phyloP scores from a whole-genome alignment of 2,797 vertebrate genomes.

The Dendrocincla fuliginosa region DNA sequence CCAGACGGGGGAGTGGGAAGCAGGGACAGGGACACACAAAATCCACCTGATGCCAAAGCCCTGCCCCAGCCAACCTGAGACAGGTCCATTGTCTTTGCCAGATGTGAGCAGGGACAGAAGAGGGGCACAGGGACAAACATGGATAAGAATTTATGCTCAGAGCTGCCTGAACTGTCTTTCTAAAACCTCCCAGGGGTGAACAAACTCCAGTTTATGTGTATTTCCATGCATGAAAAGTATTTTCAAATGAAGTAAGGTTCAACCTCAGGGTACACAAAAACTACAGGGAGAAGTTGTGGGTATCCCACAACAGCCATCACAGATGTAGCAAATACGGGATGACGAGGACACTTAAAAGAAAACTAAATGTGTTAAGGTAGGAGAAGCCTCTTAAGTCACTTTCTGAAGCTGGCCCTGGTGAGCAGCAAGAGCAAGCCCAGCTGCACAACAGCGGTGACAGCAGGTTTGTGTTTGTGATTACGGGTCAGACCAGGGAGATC shows the following conservation, averaged over 20 bases:
- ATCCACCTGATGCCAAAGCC: not conserved
- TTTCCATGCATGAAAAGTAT: not conserved
- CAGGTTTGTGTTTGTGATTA: not conserved
- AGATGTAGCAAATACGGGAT: not conserved
- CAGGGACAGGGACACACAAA: not conserved
- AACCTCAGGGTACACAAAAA: not conserved
- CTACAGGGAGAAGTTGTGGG: accelerated
- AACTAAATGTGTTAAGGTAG: not conserved
- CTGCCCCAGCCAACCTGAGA: not conserved
- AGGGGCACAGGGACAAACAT: accelerated
- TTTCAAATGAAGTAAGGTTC: not conserved
- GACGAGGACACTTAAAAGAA: not conserved
- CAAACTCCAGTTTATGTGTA: accelerated
- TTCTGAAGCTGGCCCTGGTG: not conserved
- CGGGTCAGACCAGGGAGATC: not conserved
- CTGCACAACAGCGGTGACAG: not conserved
- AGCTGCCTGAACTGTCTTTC: not conserved
- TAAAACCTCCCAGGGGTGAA: not conserved
- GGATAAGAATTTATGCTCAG: not conserved
- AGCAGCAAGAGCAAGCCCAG: not conserved
- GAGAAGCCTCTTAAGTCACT: not conserved
- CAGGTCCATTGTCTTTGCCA: accelerated
- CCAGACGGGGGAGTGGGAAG: not conserved
- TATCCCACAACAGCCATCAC: not conserved
- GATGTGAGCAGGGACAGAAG: not conserved